These are phyloP conservation scores for Tiliacea citrago DNA, from an alignment of 2,888 invertebrate genomes.

Conservation along the genomic window DNA sequence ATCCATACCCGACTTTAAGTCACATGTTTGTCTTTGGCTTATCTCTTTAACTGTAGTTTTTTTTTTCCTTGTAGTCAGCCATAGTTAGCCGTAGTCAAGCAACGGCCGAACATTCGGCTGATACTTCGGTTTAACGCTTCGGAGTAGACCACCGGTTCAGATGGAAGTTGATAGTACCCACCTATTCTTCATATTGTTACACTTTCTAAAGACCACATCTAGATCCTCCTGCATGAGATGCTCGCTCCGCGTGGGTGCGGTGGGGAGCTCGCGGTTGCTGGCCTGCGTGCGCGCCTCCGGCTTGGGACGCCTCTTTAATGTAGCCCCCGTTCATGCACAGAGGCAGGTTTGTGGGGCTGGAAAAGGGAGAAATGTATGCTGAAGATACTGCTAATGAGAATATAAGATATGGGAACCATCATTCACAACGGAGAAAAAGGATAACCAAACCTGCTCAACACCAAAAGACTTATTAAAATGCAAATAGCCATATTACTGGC, in stretches of 20 bases:
- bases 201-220: conserved; percentile 86
- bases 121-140: too few relatives aligned
- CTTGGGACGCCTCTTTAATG: conserved; percentile 92
- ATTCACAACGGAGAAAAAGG: background rate
- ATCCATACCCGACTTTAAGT: too few relatives aligned
- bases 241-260: conserved; percentile 69
- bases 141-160: too few relatives aligned
- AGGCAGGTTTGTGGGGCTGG: conserved; percentile 92
- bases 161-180: too few relatives aligned
- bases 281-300: conserved; percentile 83
- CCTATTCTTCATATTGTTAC: conserved; percentile 92
- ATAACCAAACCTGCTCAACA: background rate
- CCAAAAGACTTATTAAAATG: too few relatives aligned
- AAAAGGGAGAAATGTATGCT: conserved; percentile 57
- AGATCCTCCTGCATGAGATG: conserved; percentile 69
- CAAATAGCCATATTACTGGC: background rate
- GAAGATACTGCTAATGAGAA: background rate
- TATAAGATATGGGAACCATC: background rate
- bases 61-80: too few relatives aligned
- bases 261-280: conserved; percentile 76
- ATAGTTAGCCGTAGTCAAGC: too few relatives aligned
- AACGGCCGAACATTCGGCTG: too few relatives aligned
- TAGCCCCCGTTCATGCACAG: conserved; percentile 91
- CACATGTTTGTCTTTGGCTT: too few relatives aligned
- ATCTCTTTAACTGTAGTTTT: too few relatives aligned